phyloP scores from a whole-genome alignment of 2,113 vertebrate genomes.

The Centropristis striata region DNA sequence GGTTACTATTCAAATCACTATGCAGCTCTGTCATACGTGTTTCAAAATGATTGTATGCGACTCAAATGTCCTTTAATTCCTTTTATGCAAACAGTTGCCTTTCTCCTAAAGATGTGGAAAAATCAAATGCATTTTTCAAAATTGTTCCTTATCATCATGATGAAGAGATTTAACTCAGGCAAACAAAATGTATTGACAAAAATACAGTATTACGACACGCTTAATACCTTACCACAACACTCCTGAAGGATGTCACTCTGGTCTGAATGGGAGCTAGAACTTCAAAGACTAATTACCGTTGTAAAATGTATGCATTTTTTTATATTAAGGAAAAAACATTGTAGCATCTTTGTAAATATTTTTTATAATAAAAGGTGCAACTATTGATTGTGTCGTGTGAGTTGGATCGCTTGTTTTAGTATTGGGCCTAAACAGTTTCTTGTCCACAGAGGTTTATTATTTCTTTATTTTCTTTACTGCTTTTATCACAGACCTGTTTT shows the following conservation, averaged over 20 bases:
- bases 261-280: slow-evolving; percentile 84
- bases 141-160: slow-evolving; percentile 71
- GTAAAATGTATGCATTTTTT: slow-evolving; percentile 88
- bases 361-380: slow-evolving; percentile 89
- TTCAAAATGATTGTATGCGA: slow-evolving; percentile 81
- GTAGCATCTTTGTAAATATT: slow-evolving; percentile 89
- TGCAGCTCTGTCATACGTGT: slow-evolving; percentile 82
- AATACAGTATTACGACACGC: slow-evolving; percentile 84
- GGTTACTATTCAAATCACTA: slow-evolving; percentile 82
- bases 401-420: not conserved
- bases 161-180: slow-evolving; percentile 85
- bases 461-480: not conserved
- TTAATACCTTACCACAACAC: slow-evolving; percentile 79
- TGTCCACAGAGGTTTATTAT: not conserved
- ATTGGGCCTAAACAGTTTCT: too few relatives aligned
- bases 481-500: not conserved
- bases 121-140: slow-evolving; percentile 76
- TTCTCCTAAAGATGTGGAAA: slow-evolving; percentile 80
- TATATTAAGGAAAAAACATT: slow-evolving; percentile 85
- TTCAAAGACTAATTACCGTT: slow-evolving; percentile 86
- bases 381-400: slow-evolving; percentile 61
- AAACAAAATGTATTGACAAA: slow-evolving; percentile 78
- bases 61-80: slow-evolving; percentile 80
- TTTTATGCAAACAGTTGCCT: slow-evolving; percentile 85
- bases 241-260: slow-evolving; percentile 85